Conservation (phyloP, 2,888 invertebrate genomes). For the Ochropleura plecta region DNA sequence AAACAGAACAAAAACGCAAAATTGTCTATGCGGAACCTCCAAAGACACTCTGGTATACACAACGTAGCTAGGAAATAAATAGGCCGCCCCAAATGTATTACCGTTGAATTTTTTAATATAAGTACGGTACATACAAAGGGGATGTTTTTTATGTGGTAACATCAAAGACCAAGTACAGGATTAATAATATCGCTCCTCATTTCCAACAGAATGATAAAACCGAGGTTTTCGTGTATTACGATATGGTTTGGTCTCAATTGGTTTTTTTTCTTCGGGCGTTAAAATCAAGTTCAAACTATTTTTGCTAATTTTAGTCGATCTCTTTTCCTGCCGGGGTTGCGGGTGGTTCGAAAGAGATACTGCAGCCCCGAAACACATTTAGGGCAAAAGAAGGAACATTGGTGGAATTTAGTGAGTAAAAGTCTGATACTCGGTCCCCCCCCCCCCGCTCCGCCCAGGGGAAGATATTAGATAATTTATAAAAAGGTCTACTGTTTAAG, state of each 20-base stretch:
- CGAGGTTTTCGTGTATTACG: conserved; percentile 47
- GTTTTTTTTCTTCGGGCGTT: not conserved
- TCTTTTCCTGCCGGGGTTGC: too few species aligned
- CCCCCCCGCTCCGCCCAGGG: too few species aligned
- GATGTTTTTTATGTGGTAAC: conserved; percentile 61
- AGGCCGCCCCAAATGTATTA: conserved; percentile 60
- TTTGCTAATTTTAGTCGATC: not conserved
- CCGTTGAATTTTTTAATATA: conserved; percentile 69
- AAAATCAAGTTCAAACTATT: not conserved
- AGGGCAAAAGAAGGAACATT: too few species aligned
- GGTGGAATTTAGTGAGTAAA: too few species aligned
- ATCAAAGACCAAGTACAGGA: conserved; percentile 61
- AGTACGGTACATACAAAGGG: conserved; percentile 56
- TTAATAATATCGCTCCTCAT: conserved; percentile 57
- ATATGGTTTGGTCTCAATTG: conserved; percentile 24
- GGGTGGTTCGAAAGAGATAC: too few species aligned
- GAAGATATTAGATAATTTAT: too few species aligned
- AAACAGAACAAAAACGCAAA: not conserved
- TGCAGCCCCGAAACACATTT: too few species aligned
- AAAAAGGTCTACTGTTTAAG: too few species aligned
- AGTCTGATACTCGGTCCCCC: too few species aligned
- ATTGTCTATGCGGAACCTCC: conserved; percentile 36
- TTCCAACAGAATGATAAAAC: conserved; percentile 52
- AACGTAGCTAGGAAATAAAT: conserved; percentile 53
- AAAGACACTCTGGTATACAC: not conserved